Percentiles rank a stretch among this genome's conserved stretches.
phyloP scores from a whole-genome alignment of 2,797 vertebrate species.

The Tokudaia tokunoshimensis region DNA sequence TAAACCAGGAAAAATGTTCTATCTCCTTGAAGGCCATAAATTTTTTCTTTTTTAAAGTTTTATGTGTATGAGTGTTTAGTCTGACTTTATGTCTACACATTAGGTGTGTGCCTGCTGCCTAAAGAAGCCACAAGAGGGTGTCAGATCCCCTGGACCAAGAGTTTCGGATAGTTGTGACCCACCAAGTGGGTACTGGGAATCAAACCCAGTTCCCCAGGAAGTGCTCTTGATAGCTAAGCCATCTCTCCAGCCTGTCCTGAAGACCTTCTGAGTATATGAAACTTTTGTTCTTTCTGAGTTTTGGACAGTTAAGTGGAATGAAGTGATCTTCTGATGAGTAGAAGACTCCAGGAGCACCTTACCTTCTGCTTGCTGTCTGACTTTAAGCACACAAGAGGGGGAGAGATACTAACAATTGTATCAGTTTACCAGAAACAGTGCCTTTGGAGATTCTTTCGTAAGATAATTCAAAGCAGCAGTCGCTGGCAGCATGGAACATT shows the following conservation, averaged over 20 bases:
- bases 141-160: neutral
- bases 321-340: neutral
- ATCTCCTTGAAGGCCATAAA: neutral
- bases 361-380: constrained; percentile 2
- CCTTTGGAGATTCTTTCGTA: neutral
- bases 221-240: neutral
- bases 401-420: neutral
- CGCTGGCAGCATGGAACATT: neutral
- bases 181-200: neutral
- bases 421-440: neutral
- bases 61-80: neutral
- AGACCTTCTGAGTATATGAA: neutral
- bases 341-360: neutral
- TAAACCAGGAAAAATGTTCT: constrained; percentile 33
- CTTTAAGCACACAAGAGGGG: neutral
- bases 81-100: neutral
- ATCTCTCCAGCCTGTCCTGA: neutral
- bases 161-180: neutral
- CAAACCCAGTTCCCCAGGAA: neutral
- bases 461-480: neutral
- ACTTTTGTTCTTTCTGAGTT: neutral
- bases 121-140: neutral
- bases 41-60: neutral
- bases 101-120: neutral
- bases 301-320: neutral